A percentile compares a stretch with the other conserved stretches of the same genome.
Evolutionary conservation across 2,113 vertebrate genomes (phyloP).

Genomic region (Andinoacara biseriatus): DNA sequence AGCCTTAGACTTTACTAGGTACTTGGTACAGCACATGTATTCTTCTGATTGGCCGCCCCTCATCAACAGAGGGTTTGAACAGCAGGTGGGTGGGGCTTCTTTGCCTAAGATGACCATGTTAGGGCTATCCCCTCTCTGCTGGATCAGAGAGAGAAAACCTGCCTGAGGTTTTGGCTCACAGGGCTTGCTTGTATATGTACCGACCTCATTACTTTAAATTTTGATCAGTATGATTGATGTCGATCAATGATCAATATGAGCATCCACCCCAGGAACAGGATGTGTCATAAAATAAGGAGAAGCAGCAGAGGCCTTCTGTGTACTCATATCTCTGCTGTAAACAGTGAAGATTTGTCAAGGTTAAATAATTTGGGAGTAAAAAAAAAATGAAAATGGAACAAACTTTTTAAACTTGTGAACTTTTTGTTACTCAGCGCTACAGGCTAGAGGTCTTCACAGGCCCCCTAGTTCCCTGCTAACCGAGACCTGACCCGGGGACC

Average conservation of each 20-base stretch:
- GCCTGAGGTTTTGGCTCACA: no score
- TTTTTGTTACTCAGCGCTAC: rapidly evolving
- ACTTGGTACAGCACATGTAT: not conserved
- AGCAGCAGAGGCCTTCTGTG: not conserved
- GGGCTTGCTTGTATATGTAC: no score
- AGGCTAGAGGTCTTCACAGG: not conserved
- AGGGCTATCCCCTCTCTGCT: no score
- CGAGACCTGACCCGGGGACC: not conserved
- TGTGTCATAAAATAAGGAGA: not conserved
- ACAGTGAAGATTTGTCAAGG: not conserved
- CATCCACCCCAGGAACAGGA: not conserved
- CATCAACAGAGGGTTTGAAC: not conserved
- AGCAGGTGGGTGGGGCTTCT: not conserved
- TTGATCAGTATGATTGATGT: no score
- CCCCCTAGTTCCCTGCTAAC: not conserved
- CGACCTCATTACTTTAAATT: no score
- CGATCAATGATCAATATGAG: not conserved
- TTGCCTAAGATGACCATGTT: not conserved
- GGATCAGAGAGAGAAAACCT: no score
- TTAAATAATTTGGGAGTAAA: not conserved
- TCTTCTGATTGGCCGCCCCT: not conserved
- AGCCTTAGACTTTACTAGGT: not conserved
- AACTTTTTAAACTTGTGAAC: slow-evolving; percentile 6
- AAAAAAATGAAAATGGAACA: no score
- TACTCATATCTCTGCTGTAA: not conserved